Evolutionary conservation across 2,797 vertebrate species (phyloP).

Genomic region (Darevskia mixta): DNA sequence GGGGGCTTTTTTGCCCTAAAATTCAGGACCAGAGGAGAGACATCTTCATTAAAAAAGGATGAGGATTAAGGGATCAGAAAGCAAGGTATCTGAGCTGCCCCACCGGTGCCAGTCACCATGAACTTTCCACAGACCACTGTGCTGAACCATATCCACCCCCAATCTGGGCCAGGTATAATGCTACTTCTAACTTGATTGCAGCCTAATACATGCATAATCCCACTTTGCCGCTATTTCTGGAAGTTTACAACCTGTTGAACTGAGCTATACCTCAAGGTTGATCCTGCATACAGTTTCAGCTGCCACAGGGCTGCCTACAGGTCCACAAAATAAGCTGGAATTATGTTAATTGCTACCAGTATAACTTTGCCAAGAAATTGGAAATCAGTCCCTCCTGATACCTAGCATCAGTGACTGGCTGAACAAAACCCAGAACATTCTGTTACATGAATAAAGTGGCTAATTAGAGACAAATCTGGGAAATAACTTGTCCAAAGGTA

Average conservation of each 20-base stretch:
- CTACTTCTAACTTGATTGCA: too few relatives aligned
- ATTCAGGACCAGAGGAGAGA: too few relatives aligned
- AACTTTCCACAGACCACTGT: too few relatives aligned
- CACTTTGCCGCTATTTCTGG: background rate
- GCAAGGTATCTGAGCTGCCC: background rate
- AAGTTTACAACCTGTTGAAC: background rate
- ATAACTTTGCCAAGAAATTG: constrained; percentile 26
- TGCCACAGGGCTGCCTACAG: background rate
- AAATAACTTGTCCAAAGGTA: constrained; percentile 25
- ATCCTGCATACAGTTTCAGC: background rate
- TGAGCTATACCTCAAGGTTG: background rate
- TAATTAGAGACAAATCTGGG: constrained; percentile 15
- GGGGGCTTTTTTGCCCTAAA: constrained; percentile 8
- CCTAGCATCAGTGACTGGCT: constrained; percentile 1
- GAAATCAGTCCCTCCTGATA: background rate
- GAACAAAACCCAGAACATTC: constrained; percentile 21
- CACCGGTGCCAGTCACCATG: background rate
- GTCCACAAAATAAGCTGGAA: background rate
- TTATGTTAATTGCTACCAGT: constrained; percentile 7
- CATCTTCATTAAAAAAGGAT: background rate
- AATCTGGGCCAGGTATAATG: too few relatives aligned
- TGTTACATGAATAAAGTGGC: constrained; percentile 9
- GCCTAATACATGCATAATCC: background rate
- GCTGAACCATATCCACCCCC: too few relatives aligned
- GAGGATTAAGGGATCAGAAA: background rate